Conservation (phyloP, 1,140 invertebrate genomes). For the Bombus confusus region DNA sequence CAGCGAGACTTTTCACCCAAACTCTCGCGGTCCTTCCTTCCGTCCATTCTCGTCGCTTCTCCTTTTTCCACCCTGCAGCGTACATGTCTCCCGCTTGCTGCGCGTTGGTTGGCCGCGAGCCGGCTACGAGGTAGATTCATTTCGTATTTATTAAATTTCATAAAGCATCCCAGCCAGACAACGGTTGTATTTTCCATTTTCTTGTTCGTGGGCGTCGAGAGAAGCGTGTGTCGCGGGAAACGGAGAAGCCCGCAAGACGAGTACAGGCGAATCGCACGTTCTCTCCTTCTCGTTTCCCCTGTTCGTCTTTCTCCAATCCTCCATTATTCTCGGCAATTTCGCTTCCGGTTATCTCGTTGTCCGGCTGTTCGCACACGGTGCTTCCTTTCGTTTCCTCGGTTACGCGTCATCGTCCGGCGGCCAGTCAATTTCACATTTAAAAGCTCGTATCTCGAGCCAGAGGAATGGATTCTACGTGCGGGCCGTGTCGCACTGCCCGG, state of each 20-base stretch:
- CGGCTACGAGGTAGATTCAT: constrained; percentile 75
- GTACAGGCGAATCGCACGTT: constrained; percentile 27
- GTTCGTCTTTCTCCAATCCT: background rate
- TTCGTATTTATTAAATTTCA: constrained; percentile 82
- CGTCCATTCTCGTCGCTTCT: background rate
- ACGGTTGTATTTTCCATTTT: constrained; percentile 81
- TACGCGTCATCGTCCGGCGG: constrained; percentile 71
- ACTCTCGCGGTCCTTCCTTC: constrained; percentile 8
- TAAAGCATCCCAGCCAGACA: constrained; percentile 77
- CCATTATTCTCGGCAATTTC: background rate
- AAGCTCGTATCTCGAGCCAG: constrained; percentile 59
- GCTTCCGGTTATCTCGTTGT: background rate
- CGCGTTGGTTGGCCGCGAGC: background rate
- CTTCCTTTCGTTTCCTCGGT: constrained; percentile 22
- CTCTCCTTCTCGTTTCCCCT: background rate
- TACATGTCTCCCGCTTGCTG: constrained; percentile 5
- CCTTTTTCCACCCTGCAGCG: background rate
- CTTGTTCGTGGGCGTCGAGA: constrained; percentile 62
- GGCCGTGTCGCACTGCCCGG: background rate
- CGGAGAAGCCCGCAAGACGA: constrained; percentile 65
- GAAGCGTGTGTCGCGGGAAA: constrained; percentile 61
- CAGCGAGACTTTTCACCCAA: constrained; percentile 34
- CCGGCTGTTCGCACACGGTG: constrained; percentile 2
- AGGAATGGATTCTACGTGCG: constrained; percentile 6
- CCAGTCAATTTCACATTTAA: constrained; percentile 78